phyloP scores from a whole-genome alignment of 2,113 vertebrate species.

The Ornithorhynchus anatinus region DNA sequence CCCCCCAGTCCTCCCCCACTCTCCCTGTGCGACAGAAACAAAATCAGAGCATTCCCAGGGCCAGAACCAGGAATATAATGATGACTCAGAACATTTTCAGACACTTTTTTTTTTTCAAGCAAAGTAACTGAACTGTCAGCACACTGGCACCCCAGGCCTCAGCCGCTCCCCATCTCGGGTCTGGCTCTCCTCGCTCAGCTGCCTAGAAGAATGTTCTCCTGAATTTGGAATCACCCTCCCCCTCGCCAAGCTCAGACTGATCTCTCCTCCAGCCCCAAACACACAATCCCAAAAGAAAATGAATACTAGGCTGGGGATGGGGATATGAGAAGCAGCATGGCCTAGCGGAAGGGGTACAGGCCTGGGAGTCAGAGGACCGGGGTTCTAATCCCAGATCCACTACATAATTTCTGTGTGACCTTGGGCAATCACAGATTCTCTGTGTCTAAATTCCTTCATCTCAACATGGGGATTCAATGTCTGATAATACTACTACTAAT shows the following conservation, averaged over 20 bases:
- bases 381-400: no score
- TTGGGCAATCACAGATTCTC: no score
- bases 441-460: no score
- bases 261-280: not conserved
- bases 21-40: not conserved
- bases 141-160: no score
- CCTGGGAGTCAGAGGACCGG: no score
- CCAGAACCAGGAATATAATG: not conserved
- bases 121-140: not conserved
- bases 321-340: not conserved
- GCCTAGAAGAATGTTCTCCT: not conserved
- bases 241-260: not conserved
- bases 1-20: not conserved
- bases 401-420: no score
- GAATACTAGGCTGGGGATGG: not conserved
- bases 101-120: slow-evolving; percentile 22
- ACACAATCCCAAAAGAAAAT: not conserved
- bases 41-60: not conserved
- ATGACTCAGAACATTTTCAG: not conserved
- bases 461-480: no score
- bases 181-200: not conserved
- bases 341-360: no score
- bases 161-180: no score
- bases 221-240: not conserved
- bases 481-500: no score